phyloP scores from a whole-genome alignment of 2,797 vertebrate species.

The Alca torda region DNA sequence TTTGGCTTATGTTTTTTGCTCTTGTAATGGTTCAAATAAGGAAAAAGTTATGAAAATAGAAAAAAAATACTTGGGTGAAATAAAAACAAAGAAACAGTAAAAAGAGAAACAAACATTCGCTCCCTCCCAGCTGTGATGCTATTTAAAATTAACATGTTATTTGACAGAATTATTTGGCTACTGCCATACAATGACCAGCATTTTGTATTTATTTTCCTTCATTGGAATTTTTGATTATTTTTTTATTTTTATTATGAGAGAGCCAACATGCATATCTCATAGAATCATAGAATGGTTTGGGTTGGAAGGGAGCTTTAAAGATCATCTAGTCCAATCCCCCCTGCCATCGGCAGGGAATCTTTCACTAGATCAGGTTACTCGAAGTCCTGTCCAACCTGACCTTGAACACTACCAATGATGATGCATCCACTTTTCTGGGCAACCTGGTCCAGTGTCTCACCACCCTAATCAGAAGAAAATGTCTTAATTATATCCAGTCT shows the following conservation, averaged over 20 bases:
- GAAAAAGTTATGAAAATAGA: background rate
- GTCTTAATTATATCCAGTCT: background rate
- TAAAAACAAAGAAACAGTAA: background rate
- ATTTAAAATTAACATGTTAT: background rate
- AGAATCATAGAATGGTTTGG: background rate
- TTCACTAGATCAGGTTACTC: background rate
- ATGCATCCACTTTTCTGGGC: background rate
- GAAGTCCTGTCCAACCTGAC: background rate
- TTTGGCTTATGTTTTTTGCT: background rate
- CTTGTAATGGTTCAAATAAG: background rate
- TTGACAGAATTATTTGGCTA: background rate
- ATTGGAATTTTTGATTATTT: background rate
- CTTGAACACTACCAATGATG: background rate
- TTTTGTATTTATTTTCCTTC: background rate
- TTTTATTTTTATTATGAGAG: background rate
- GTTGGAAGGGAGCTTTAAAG: background rate
- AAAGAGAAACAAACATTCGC: background rate
- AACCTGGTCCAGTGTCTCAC: background rate
- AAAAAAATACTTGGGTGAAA: background rate
- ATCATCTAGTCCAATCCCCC: background rate
- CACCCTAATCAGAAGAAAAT: rapidly evolving
- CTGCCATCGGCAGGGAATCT: background rate
- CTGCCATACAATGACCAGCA: background rate
- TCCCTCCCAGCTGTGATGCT: background rate
- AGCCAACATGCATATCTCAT: background rate